A percentile compares a stretch with the other conserved stretches of the same genome.
phyloP scores from a whole-genome alignment of 2,797 vertebrate genomes.

The Falco naumanni region DNA sequence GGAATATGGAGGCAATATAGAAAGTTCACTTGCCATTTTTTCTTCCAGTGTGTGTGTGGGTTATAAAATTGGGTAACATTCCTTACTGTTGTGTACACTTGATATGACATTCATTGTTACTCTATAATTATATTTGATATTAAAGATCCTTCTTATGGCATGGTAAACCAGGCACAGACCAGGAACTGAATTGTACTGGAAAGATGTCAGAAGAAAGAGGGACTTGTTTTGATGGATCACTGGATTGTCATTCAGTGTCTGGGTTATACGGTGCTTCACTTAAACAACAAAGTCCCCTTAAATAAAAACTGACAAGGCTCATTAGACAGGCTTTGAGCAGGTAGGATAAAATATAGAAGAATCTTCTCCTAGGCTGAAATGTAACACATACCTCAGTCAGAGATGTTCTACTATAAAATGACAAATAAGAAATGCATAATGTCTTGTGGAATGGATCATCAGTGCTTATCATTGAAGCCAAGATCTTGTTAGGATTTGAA shows the following conservation, averaged over 20 bases:
- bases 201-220: not conserved
- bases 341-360: not conserved
- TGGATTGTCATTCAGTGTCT: not conserved
- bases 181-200: not conserved
- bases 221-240: not conserved
- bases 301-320: not conserved
- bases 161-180: not conserved
- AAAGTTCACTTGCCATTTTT: not conserved
- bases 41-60: not conserved
- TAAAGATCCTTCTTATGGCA: not conserved
- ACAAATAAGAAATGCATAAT: not conserved
- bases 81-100: not conserved
- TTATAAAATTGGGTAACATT: not conserved
- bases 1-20: not conserved
- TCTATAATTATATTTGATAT: not conserved
- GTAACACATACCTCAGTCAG: not conserved
- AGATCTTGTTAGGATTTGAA: not conserved
- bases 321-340: not conserved
- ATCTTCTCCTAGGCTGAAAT: not conserved
- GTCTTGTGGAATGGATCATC: not conserved
- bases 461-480: not conserved
- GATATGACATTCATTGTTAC: not conserved
- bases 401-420: not conserved
- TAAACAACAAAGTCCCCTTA: not conserved
- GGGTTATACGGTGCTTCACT: not conserved